Evolutionary conservation across 2,113 vertebrate species (phyloP), one percentile per base, ranked within the genome.

Genomic region (Serilophus lunatus): DNA sequence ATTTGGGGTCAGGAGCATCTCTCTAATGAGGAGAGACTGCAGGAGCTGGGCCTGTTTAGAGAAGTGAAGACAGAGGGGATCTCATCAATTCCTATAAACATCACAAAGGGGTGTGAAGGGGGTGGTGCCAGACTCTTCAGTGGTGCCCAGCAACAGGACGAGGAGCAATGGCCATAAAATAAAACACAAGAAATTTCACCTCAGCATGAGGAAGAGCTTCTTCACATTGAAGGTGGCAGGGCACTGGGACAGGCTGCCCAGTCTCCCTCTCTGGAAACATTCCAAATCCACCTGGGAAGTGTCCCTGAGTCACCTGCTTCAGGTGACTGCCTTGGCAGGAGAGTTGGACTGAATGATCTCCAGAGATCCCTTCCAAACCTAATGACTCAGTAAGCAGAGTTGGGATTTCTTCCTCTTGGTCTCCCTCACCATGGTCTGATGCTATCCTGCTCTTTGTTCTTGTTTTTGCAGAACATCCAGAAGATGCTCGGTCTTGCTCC

Each of bases 401-500:
- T 3, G 7, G 31, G 28, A 26, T 79, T 94, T 90, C 50, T 60
- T 60, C 10, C 40, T 36, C 33, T 56, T 45, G 8, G 6, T 72
- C 38, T 66, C 28, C 33, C 18, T 89, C 0, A 0, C 42, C 18
- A 0, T 9, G 2, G 18, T 38, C 47, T 92, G 59, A 90, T 3
- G 2, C 15, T 44, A 3, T 54, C 45, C 4, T 44, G 35, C 26
- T 74, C 22, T 75, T 56, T 54, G 5, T 89, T 65, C 40, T 87
- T 95, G 25, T 70, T 87, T 92, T 80, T 71, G 57, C 98, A 99
- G 99, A 99, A 99, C 91, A 99, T 99, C 68, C 99, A 99, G 98
- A 99, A 99, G 98, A 99, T 99, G 98, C 98, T 99, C 0, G 99
- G 99, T 53, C 98, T 99, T 5, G 99, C 99, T 53, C 99, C 99